These are phyloP conservation scores for Amphiduros pacificus DNA, from an alignment of 2,888 invertebrate genomes.

Conservation along the genomic window DNA sequence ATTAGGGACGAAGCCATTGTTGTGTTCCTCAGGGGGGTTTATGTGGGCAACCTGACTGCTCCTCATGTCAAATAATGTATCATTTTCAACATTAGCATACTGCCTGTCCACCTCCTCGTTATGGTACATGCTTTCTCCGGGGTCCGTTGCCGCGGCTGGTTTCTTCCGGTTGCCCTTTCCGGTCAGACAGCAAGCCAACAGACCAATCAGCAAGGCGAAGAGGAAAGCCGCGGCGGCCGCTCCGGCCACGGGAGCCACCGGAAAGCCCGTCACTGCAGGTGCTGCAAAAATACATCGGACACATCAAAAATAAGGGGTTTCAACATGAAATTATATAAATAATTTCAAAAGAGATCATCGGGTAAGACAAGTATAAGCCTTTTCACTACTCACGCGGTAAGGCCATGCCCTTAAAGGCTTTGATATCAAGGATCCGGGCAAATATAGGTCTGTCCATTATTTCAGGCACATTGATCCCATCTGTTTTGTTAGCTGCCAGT, in stretches of 20 bases:
- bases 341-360: too few species aligned
- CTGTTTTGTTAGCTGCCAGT: background rate
- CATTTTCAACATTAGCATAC: background rate
- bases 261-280: background rate
- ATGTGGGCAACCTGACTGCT: too few species aligned
- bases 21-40: too few species aligned
- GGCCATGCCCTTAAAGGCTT: background rate
- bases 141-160: background rate
- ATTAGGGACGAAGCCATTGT: background rate
- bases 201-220: background rate
- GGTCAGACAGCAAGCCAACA: background rate
- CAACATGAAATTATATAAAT: too few species aligned
- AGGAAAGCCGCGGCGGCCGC: background rate
- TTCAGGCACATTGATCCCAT: background rate
- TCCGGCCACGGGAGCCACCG: background rate
- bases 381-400: constrained; percentile 5
- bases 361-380: too few species aligned
- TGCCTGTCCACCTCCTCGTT: background rate
- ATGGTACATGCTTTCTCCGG: background rate
- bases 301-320: too few species aligned
- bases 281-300: too few species aligned
- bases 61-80: too few species aligned
- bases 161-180: background rate
- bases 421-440: background rate
- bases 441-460: background rate